These are phyloP conservation scores for Tetranychus cinnabarinus DNA, from an alignment of 1,140 invertebrate genomes.

Conservation along the genomic window DNA sequence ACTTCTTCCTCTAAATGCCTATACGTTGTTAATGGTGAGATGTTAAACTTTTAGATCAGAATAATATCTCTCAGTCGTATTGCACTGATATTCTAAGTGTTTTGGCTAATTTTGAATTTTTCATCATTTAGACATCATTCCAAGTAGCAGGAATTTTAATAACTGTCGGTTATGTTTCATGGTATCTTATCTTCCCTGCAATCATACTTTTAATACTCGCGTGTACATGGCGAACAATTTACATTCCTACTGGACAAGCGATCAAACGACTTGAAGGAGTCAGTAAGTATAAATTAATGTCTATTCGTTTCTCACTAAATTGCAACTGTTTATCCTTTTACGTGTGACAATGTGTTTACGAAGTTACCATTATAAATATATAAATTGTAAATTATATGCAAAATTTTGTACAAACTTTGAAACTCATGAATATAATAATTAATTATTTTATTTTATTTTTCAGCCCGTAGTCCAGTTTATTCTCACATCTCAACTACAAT, in stretches of 20 bases:
- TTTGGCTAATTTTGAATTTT: constrained; percentile 32
- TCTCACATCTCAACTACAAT: constrained; percentile 65
- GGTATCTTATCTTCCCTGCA: constrained; percentile 35
- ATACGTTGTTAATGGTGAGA: constrained; percentile 23
- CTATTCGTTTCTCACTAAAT: too few relatives aligned
- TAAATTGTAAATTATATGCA: too few relatives aligned
- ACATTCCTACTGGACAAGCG: constrained; percentile 55
- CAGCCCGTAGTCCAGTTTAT: constrained; percentile 39
- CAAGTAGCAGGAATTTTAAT: constrained; percentile 3
- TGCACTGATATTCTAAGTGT: not conserved
- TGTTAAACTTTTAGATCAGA: not conserved
- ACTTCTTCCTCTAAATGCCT: constrained; percentile 40
- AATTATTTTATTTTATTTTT: not conserved
- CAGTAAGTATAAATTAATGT: constrained; percentile 23
- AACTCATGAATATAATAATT: not conserved
- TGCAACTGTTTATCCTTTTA: too few relatives aligned
- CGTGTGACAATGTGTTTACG: too few relatives aligned
- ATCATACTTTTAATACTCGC: constrained; percentile 42
- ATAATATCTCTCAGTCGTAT: not conserved
- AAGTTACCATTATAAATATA: too few relatives aligned
- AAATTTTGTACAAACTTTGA: too few relatives aligned
- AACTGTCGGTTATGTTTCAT: not conserved
- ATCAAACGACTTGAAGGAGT: constrained; percentile 67
- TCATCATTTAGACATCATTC: constrained; percentile 20
- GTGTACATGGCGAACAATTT: constrained; percentile 44